Evolutionary conservation across 2,888 invertebrate genomes (phyloP).

Genomic region (Oligia strigilis): DNA sequence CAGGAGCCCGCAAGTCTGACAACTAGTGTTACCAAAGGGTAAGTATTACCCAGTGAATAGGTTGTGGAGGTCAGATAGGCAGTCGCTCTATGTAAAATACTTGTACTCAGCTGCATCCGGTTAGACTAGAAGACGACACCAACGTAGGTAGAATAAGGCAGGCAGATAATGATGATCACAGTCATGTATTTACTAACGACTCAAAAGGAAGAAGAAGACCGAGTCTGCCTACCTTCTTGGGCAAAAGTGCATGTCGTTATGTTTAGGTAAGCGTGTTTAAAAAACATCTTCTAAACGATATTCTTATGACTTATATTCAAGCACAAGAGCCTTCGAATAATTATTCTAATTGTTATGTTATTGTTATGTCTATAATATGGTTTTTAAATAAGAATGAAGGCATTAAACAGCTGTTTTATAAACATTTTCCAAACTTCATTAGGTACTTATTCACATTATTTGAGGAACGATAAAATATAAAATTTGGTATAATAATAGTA

Average conservation of each 20-base stretch:
- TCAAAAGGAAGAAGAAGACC: too few species aligned
- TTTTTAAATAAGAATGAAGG: constrained; percentile 9
- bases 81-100: background rate
- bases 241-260: background rate
- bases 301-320: constrained; percentile 3
- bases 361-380: background rate
- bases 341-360: constrained; percentile 18
- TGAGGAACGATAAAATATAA: background rate
- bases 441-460: background rate
- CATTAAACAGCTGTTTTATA: constrained; percentile 3
- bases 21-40: too few species aligned
- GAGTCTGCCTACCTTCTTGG: background rate
- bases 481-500: too few species aligned
- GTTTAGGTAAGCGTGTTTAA: background rate
- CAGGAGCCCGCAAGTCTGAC: background rate
- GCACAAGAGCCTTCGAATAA: constrained; percentile 2
- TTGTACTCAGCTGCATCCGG: background rate
- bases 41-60: background rate
- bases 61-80: background rate
- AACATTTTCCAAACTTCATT: background rate
- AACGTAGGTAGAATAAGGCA: background rate
- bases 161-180: too few species aligned
- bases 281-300: background rate
- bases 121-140: background rate
- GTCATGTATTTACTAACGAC: too few species aligned